These are phyloP conservation scores for Bungarus multicinctus DNA, from an alignment of 2,113 vertebrate species.

Conservation along the genomic window DNA sequence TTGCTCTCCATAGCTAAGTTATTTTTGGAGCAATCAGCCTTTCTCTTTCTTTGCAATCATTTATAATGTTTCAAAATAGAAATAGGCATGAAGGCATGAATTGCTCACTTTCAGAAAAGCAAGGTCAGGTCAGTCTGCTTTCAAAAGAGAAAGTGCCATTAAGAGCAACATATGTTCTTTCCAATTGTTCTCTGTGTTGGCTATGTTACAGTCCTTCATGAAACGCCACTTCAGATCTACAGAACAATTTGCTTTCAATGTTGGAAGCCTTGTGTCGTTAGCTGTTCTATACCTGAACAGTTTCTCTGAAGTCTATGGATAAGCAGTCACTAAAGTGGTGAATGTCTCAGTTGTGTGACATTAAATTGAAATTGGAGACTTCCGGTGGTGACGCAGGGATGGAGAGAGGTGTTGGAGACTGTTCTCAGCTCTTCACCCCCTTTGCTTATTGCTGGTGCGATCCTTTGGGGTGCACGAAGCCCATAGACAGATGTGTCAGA, in stretches of 20 bases:
- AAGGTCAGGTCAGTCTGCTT: constrained; percentile 36
- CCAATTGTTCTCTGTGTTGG: constrained; percentile 47
- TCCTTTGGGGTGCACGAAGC: no score
- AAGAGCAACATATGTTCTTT: constrained; percentile 58
- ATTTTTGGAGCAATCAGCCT: not conserved
- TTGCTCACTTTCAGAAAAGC: constrained; percentile 35
- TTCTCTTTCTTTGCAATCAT: not conserved
- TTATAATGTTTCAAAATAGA: constrained; percentile 24
- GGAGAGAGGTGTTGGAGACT: no score
- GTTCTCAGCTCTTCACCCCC: no score
- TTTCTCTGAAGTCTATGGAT: constrained; percentile 30
- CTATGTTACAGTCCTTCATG: constrained; percentile 45
- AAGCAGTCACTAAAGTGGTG: not conserved
- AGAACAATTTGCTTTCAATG: constrained; percentile 48
- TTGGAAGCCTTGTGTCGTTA: constrained; percentile 4
- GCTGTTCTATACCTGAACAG: constrained; percentile 30
- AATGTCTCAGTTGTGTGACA: not conserved
- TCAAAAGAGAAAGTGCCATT: constrained; percentile 55
- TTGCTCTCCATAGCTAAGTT: not conserved
- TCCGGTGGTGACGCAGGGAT: no score
- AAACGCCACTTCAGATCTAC: constrained; percentile 51
- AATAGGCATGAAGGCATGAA: constrained; percentile 39
- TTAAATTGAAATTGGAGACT: not conserved
- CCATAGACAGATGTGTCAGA: no score
- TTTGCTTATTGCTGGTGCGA: no score